Conservation (phyloP, 30 jellyfish, hydroid and myxozoan genomes). For the Pelagia noctiluca region DNA sequence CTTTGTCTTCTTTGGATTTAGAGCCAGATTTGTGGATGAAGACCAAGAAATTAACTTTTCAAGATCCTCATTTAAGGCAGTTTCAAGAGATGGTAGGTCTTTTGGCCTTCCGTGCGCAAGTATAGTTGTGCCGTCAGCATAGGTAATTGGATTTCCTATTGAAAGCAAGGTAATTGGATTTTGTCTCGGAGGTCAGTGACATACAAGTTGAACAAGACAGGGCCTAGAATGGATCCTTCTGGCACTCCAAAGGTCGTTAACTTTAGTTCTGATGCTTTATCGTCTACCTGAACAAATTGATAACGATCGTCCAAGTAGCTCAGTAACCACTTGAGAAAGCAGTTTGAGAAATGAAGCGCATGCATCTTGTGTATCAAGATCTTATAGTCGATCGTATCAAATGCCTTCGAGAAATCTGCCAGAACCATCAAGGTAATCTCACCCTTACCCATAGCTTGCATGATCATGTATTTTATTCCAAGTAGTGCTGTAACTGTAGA, state of each 20-base stretch:
- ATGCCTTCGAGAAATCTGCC: slow-evolving; percentile 83
- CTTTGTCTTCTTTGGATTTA: slow-evolving; percentile 59
- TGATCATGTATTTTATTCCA: slow-evolving; percentile 49
- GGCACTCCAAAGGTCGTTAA: slow-evolving; percentile 59
- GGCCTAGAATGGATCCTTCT: slow-evolving; percentile 75
- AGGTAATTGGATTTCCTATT: too few relatives aligned
- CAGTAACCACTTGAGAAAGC: slow-evolving; percentile 61
- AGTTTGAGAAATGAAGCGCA: slow-evolving; percentile 64
- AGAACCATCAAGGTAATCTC: slow-evolving; percentile 70
- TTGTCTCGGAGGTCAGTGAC: slow-evolving; percentile 56
- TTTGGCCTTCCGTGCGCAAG: slow-evolving; percentile 50
- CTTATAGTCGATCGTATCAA: slow-evolving; percentile 67
- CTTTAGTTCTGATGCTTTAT: slow-evolving; percentile 59
- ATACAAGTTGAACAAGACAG: slow-evolving; percentile 64
- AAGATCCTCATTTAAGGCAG: slow-evolving; percentile 34
- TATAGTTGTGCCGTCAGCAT: slow-evolving; percentile 55
- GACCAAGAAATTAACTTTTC: slow-evolving; percentile 27
- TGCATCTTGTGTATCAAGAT: slow-evolving; percentile 60
- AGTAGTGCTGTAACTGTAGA: slow-evolving; percentile 61
- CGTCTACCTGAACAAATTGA: slow-evolving; percentile 71
- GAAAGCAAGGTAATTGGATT: slow-evolving; percentile 50
- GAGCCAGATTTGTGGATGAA: slow-evolving; percentile 49
- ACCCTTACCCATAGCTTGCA: slow-evolving; percentile 48
- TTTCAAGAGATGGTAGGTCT: slow-evolving; percentile 28
- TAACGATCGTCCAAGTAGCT: slow-evolving; percentile 66